Percentiles rank a stretch among this genome's conserved stretches.
Evolutionary conservation across 2,888 invertebrate species (phyloP).

Genomic region (Andrena fulva): DNA sequence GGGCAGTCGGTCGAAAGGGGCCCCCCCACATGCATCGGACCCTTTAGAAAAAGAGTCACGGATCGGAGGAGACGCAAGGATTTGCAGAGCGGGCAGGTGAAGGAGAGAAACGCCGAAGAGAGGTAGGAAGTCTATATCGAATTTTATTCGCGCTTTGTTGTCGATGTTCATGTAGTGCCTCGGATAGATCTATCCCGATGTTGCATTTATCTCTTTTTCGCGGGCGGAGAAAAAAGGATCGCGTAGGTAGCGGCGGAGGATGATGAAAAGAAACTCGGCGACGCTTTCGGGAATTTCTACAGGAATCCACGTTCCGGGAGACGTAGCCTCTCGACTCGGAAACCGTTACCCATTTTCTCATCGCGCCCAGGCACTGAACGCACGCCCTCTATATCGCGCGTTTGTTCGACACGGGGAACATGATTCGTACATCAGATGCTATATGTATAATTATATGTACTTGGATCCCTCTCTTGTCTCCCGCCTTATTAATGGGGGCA

Average conservation of each 20-base stretch:
- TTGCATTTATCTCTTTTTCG: conserved; percentile 59
- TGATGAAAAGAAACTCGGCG: conserved; percentile 35
- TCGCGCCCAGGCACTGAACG: background rate
- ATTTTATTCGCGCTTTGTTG: conserved; percentile 69
- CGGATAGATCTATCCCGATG: conserved; percentile 64
- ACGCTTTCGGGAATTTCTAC: conserved; percentile 30
- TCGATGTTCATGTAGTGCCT: conserved; percentile 68
- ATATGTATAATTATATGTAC: background rate
- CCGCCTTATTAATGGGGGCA: background rate
- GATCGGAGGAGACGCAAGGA: conserved; percentile 64
- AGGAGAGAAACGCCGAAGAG: conserved; percentile 30
- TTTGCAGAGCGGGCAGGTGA: conserved; percentile 36
- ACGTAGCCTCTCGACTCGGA: background rate
- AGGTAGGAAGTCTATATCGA: conserved; percentile 44
- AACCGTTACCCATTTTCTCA: background rate
- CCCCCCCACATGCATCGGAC: conserved; percentile 60
- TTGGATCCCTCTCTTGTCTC: background rate
- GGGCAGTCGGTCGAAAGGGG: conserved; percentile 56
- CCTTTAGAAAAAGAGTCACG: conserved; percentile 61
- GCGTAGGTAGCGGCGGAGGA: conserved; percentile 19
- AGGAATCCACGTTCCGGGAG: conserved; percentile 5
- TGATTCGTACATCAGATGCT: too few relatives aligned
- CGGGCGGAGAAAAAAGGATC: conserved; percentile 29
- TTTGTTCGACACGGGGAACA: too few relatives aligned
- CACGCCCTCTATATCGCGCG: too few relatives aligned